Evolutionary conservation across 2,113 vertebrate genomes (phyloP).

Genomic region (Poeciliopsis turrubarensis): DNA sequence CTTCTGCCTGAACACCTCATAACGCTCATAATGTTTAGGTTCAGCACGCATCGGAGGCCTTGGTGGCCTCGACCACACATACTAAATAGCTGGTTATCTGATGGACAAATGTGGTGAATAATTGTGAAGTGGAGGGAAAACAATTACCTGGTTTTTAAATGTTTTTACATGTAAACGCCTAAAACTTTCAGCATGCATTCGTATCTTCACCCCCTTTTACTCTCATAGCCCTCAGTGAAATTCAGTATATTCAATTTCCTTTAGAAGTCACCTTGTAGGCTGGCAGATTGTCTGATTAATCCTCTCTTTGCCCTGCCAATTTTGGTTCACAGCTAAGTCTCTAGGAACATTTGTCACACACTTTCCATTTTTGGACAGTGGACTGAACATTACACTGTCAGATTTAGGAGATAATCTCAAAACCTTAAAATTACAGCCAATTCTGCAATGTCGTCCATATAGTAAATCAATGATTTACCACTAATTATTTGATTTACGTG

Average conservation of each 20-base stretch:
- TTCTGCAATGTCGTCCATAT: neutral
- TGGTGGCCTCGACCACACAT: neutral
- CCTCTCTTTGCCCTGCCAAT: neutral
- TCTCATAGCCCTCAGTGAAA: neutral
- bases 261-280: neutral
- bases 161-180: neutral
- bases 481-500: neutral
- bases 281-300: too few relatives aligned
- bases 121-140: neutral
- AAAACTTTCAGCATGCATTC: too few relatives aligned
- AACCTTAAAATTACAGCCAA: too few relatives aligned
- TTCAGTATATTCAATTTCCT: neutral
- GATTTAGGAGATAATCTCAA: neutral
- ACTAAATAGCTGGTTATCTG: neutral
- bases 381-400: neutral
- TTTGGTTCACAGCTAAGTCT: neutral
- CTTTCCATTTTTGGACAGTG: neutral
- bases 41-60: too few relatives aligned
- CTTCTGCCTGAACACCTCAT: neutral
- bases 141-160: neutral
- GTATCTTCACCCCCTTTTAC: neutral
- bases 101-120: neutral
- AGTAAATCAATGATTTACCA: neutral
- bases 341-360: neutral
- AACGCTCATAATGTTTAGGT: neutral